Percentiles rank a stretch among this genome's conserved stretches.
Conservation (phyloP, 2,888 invertebrate genomes). For the Cheilosia grossa region DNA sequence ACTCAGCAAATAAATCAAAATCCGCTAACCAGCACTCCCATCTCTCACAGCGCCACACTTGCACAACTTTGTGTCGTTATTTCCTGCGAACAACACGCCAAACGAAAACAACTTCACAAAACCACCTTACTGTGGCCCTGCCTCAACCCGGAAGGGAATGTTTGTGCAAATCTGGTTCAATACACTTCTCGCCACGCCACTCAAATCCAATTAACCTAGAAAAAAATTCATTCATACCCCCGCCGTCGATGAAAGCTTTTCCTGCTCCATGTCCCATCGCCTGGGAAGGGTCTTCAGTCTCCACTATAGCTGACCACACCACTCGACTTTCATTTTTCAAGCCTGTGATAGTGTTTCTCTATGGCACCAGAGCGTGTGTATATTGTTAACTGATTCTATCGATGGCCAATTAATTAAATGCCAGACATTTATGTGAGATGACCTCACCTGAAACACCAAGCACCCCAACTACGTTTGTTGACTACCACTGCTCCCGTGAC, state of each 20-base stretch:
- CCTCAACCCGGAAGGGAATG: slow-evolving; percentile 68
- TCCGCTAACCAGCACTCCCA: slow-evolving; percentile 11
- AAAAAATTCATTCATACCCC: slow-evolving; percentile 40
- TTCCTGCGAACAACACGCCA: slow-evolving; percentile 33
- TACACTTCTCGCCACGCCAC: slow-evolving; percentile 51
- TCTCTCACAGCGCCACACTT: not conserved
- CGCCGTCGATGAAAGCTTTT: slow-evolving; percentile 17
- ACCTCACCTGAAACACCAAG: slow-evolving; percentile 53
- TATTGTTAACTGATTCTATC: slow-evolving; percentile 47
- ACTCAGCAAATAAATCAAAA: slow-evolving; percentile 18
- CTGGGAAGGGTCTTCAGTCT: not conserved
- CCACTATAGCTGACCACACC: not conserved
- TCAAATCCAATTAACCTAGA: slow-evolving; percentile 68
- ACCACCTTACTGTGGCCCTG: slow-evolving; percentile 49
- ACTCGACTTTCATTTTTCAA: slow-evolving; percentile 22
- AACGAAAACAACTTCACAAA: slow-evolving; percentile 5
- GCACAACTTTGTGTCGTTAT: not conserved
- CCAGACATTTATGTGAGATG: slow-evolving; percentile 29
- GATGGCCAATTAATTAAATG: slow-evolving; percentile 60
- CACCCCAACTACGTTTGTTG: not conserved
- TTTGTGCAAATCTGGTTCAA: slow-evolving; percentile 64
- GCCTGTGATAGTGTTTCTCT: slow-evolving; percentile 1
- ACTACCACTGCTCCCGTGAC: not conserved
- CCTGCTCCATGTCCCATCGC: not conserved
- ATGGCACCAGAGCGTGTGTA: slow-evolving; percentile 26